Percentiles rank a stretch among this genome's conserved stretches.
These are phyloP conservation scores for Abrostola tripartita DNA, from an alignment of 2,888 invertebrate species.

Conservation along the genomic window DNA sequence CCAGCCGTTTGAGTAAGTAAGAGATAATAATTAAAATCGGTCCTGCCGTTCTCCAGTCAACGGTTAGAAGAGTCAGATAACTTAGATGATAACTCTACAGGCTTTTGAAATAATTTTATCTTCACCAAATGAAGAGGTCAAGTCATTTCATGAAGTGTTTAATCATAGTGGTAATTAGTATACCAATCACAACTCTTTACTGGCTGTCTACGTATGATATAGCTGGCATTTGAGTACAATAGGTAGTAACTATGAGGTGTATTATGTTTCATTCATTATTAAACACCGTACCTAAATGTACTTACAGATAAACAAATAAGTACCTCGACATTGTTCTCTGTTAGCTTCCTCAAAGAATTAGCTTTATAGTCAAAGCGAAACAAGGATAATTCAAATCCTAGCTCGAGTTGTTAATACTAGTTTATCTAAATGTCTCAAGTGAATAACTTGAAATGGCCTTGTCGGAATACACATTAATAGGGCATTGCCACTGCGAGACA, in stretches of 20 bases:
- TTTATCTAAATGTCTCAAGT: constrained; percentile 21
- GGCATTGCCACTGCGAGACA: constrained; percentile 44
- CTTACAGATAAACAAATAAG: neutral
- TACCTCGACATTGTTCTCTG: neutral
- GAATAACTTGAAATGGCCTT: constrained; percentile 52
- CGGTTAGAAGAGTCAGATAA: neutral
- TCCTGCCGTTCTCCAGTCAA: too few species aligned
- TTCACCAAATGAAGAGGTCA: too few species aligned
- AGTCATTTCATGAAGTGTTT: too few species aligned
- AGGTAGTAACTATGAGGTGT: too few species aligned
- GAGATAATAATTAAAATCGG: too few species aligned
- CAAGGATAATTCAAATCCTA: neutral
- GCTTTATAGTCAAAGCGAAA: neutral
- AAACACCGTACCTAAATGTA: neutral
- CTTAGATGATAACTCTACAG: neutral
- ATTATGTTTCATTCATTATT: neutral
- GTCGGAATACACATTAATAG: constrained; percentile 46
- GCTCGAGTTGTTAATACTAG: constrained; percentile 13
- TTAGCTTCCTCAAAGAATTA: neutral
- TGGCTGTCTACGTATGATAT: too few species aligned
- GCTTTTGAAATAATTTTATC: constrained; percentile 1
- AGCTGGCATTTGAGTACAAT: too few species aligned
- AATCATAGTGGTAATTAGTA: too few species aligned
- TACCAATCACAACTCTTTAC: too few species aligned
- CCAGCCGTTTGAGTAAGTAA: too few species aligned